Evolutionary conservation across 2,113 vertebrate species (phyloP).

Genomic region (Oreochromis spilurus): DNA sequence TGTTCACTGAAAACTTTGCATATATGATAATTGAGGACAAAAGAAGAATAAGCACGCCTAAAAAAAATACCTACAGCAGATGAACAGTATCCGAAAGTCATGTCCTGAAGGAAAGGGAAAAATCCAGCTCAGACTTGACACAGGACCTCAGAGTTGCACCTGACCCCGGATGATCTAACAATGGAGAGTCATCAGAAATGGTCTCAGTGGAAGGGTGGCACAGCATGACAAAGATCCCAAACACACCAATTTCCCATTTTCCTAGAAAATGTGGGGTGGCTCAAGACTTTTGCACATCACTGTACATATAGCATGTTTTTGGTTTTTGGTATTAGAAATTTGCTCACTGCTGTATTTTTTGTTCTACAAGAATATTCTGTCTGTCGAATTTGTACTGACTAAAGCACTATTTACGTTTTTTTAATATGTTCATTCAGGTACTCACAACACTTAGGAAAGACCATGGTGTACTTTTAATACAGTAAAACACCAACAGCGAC

Average conservation of each 20-base stretch:
- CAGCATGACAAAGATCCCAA: background rate
- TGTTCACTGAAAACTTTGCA: background rate
- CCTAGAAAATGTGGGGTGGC: background rate
- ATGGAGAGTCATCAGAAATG: background rate
- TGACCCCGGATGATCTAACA: background rate
- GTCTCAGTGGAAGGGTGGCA: background rate
- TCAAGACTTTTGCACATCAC: background rate
- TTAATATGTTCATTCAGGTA: background rate
- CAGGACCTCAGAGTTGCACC: background rate
- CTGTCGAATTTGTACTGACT: background rate
- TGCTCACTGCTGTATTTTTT: background rate
- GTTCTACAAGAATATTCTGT: background rate
- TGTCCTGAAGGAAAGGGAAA: background rate
- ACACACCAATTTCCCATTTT: background rate
- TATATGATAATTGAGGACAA: background rate
- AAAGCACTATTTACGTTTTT: background rate
- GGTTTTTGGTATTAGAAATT: background rate
- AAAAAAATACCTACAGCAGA: background rate
- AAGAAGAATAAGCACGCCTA: background rate
- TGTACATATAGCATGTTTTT: background rate
- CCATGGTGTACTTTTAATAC: background rate
- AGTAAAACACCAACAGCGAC: background rate
- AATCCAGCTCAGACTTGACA: background rate
- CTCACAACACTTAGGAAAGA: background rate
- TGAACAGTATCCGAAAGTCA: background rate